These are phyloP conservation scores for Lagopus muta DNA, from an alignment of 2,113 vertebrate genomes.

Conservation along the genomic window DNA sequence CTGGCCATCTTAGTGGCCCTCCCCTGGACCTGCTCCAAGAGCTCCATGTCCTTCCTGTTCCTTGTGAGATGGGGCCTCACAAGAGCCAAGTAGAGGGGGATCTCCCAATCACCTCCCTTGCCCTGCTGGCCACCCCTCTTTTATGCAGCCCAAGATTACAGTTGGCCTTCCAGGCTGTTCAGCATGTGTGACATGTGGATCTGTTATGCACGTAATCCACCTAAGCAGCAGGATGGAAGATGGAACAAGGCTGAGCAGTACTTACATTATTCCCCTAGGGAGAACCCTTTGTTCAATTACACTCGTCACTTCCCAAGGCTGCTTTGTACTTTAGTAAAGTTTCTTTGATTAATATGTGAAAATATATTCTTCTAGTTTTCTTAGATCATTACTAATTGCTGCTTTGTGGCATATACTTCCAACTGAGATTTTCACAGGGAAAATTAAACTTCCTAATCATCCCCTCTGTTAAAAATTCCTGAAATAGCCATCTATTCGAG, in stretches of 20 bases:
- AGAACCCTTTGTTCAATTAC: not conserved
- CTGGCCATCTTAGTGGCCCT: no score
- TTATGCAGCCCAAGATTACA: no score
- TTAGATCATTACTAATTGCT: constrained; percentile 9
- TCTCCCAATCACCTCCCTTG: no score
- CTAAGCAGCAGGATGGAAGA: not conserved
- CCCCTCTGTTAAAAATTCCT: not conserved
- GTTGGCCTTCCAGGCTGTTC: not conserved
- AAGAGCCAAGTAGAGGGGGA: no score
- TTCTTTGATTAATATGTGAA: constrained; percentile 11
- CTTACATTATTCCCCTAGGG: not conserved
- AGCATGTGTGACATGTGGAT: not conserved
- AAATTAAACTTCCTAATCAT: not conserved
- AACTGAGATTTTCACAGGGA: not conserved
- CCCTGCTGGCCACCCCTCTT: no score
- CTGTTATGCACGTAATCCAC: not conserved
- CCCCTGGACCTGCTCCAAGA: no score
- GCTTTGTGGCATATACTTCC: not conserved
- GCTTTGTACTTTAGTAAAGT: not conserved
- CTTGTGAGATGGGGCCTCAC: no score
- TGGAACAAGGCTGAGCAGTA: not conserved
- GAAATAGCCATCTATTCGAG: not conserved
- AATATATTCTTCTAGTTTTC: not conserved
- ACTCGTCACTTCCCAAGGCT: not conserved
- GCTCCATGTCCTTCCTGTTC: no score